Conservation (phyloP, 2,888 invertebrate genomes). For the Thelaira solivaga region DNA sequence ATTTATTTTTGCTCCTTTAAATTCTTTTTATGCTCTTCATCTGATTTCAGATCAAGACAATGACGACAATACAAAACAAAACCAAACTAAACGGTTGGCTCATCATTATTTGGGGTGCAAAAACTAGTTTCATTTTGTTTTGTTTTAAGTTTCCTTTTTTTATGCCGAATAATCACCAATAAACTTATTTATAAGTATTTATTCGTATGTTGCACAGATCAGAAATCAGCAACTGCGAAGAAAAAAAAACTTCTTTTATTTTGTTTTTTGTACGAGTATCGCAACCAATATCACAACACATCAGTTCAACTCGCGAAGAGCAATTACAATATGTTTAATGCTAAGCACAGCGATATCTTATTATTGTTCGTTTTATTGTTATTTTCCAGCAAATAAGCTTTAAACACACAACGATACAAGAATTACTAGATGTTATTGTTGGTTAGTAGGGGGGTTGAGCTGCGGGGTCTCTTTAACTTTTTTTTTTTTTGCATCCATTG, state of each 20-base stretch:
- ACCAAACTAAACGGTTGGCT: slow-evolving; percentile 13
- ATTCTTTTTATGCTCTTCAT: slow-evolving; percentile 47
- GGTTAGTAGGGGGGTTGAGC: slow-evolving; percentile 11
- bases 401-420: slow-evolving; percentile 51
- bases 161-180: slow-evolving; percentile 64
- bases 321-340: slow-evolving; percentile 77
- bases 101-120: slow-evolving; percentile 60
- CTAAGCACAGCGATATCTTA: slow-evolving; percentile 70
- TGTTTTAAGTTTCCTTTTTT: background rate
- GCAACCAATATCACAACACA: slow-evolving; percentile 61
- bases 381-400: slow-evolving; percentile 64
- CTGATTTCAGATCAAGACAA: slow-evolving; percentile 59
- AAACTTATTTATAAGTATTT: background rate
- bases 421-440: background rate
- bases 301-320: slow-evolving; percentile 65
- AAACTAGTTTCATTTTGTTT: slow-evolving; percentile 51
- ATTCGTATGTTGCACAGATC: slow-evolving; percentile 8
- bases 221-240: background rate
- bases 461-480: slow-evolving; percentile 1
- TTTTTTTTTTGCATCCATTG: slow-evolving; percentile 64
- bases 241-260: slow-evolving; percentile 7
- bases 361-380: slow-evolving; percentile 62
- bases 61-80: slow-evolving; percentile 52
- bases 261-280: slow-evolving; percentile 22
- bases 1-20: slow-evolving; percentile 36